Conservation (phyloP, 2,797 vertebrate genomes). For the Chrosomus eos region DNA sequence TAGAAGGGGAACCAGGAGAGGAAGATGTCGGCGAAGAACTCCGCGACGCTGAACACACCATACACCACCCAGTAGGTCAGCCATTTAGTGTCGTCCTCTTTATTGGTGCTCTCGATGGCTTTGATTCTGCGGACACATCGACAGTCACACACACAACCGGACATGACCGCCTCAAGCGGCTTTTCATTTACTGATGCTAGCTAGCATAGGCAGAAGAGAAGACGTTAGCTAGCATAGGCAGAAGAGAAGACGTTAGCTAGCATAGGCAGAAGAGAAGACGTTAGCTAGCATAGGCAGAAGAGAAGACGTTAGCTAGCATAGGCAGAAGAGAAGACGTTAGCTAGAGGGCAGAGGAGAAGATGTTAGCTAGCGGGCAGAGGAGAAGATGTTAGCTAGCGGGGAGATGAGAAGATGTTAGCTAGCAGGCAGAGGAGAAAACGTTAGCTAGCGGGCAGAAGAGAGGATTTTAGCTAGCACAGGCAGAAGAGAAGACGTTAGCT, state of each 20-base stretch:
- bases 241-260: background rate
- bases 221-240: too few relatives aligned
- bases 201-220: background rate
- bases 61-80: slow-evolving; percentile 99
- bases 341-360: too few relatives aligned
- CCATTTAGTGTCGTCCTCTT: slow-evolving; percentile 98
- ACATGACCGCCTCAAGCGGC: background rate
- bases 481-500: too few relatives aligned
- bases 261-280: background rate
- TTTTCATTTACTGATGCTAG: background rate
- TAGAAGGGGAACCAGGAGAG: slow-evolving; percentile 99
- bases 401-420: too few relatives aligned
- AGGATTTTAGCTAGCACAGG: too few relatives aligned
- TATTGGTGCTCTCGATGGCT: slow-evolving; percentile 94
- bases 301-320: too few relatives aligned
- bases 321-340: background rate
- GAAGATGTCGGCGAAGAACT: slow-evolving; percentile 97
- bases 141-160: background rate
- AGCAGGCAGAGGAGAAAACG: too few relatives aligned
- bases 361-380: too few relatives aligned
- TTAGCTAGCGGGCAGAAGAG: too few relatives aligned
- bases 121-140: slow-evolving; percentile 83
- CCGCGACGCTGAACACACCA: slow-evolving; percentile 92
- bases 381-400: too few relatives aligned
- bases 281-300: too few relatives aligned